These are phyloP conservation scores for Paramormyrops hopkinsi DNA, from an alignment of 2,797 vertebrate genomes.

Conservation along the genomic window DNA sequence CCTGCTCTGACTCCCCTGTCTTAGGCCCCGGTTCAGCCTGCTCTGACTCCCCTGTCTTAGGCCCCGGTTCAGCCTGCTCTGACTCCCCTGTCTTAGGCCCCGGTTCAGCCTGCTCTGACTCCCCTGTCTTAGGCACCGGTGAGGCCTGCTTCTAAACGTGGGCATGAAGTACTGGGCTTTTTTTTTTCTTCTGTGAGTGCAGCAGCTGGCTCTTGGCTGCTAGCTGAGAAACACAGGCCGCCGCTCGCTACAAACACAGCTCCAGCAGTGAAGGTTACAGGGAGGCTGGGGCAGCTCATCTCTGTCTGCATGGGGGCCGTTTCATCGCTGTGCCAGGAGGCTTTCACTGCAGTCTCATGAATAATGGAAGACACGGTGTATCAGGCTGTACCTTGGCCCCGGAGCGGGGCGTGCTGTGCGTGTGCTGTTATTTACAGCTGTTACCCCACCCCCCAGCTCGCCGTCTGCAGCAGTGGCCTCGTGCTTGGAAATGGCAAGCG, in stretches of 20 bases:
- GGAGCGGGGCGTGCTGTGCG: background rate
- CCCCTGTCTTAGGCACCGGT: background rate
- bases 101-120: background rate
- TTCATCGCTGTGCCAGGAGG: background rate
- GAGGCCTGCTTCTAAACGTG: background rate
- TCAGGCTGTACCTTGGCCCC: background rate
- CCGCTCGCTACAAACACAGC: background rate
- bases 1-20: too few species aligned
- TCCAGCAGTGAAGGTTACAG: background rate
- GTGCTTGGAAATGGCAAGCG: background rate
- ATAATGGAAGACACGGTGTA: background rate
- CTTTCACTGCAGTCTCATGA: background rate
- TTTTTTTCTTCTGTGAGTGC: background rate
- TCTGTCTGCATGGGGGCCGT: background rate
- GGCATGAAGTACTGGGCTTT: background rate
- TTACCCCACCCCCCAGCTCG: conserved; percentile 15
- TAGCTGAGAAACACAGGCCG: background rate
- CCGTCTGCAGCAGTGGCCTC: background rate
- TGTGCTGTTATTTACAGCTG: background rate
- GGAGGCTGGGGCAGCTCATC: background rate
- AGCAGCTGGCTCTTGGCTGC: background rate
- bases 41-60: background rate
- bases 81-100: background rate
- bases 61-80: background rate
- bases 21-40: too few species aligned